Evolutionary conservation across 2,113 vertebrate genomes (phyloP), one percentile per base, ranked within the genome.

Genomic region (Oreochromis tanganicae): DNA sequence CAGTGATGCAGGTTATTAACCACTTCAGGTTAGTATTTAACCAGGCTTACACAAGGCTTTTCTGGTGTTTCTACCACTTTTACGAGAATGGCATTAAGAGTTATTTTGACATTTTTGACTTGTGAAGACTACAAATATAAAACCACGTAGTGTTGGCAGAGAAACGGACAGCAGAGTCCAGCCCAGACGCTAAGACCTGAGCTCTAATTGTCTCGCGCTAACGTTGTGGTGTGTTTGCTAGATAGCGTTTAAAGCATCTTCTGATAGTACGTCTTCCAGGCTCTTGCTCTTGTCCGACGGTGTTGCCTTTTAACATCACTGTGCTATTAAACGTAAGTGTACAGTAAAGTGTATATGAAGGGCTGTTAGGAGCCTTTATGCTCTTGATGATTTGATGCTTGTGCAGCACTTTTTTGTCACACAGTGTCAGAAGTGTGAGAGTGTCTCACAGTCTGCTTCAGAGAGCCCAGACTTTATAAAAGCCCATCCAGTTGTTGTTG

Each of bases 381-480:
- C 24, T 19, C 71, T 12, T 50, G 43, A 17, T 46, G 68, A 73
- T 29, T 78, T 78, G 16, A 50, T 32, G 50, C 9, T 12, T 9
- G 43, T 27, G 16, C 43, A 50, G 43, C 24, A 17, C 0, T 29
- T 50, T 0, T 24, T 27, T 27, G 2, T 24, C 24, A 1, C 14
- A 2, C 21, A 7, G 21, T 46, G 21, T 29, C 14, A 55, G 9
- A 55, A 5, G 5, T 14, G 12, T 14, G 55, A 36, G 14, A 9
- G 16, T 24, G 24, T 13, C 16, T 61, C 11, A 43, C 0, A 43
- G 66, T 43, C 24, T 0, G 29, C 17, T 36, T 66, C 61, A n/a
- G 61, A 5, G 32, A 66, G 61, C 32, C 17, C 61, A n/a, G 10
- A n/a, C 61, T 66, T 38, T 38, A 66, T 38, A 66, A 21, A 21